Conservation (phyloP, 2,797 vertebrate species). For the Aphelocoma californica region DNA sequence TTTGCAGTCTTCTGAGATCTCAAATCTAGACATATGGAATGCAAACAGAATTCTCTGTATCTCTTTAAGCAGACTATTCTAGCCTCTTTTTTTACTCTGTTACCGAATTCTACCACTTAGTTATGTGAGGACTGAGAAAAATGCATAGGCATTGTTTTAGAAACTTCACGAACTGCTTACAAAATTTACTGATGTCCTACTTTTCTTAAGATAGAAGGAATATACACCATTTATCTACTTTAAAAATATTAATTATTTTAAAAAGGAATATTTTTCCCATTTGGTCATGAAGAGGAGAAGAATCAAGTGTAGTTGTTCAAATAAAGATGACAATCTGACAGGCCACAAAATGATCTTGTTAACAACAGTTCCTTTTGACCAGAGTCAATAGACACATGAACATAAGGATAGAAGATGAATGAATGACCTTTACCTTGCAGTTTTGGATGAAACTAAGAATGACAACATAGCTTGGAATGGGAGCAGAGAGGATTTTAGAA, state of each 20-base stretch:
- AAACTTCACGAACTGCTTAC: neutral
- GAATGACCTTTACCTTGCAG: accelerated
- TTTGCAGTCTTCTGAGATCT: neutral
- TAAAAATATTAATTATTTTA: neutral
- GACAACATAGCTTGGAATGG: neutral
- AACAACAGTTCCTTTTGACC: neutral
- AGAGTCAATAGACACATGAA: neutral
- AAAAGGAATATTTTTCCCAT: neutral
- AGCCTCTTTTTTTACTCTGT: neutral
- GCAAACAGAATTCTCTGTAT: neutral
- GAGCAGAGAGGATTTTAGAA: neutral
- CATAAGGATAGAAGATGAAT: neutral
- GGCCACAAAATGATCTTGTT: neutral
- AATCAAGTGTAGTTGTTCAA: neutral
- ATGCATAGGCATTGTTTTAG: neutral
- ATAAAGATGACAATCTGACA: neutral
- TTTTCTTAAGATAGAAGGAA: neutral
- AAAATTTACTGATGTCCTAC: neutral
- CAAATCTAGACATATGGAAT: neutral
- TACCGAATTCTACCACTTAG: neutral
- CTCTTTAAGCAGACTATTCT: neutral
- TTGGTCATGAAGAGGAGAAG: neutral
- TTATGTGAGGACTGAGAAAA: neutral
- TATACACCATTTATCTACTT: neutral
- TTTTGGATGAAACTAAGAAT: neutral